Evolutionary conservation across 2,888 invertebrate genomes (phyloP).

Genomic region (Eupithecia abbreviata): DNA sequence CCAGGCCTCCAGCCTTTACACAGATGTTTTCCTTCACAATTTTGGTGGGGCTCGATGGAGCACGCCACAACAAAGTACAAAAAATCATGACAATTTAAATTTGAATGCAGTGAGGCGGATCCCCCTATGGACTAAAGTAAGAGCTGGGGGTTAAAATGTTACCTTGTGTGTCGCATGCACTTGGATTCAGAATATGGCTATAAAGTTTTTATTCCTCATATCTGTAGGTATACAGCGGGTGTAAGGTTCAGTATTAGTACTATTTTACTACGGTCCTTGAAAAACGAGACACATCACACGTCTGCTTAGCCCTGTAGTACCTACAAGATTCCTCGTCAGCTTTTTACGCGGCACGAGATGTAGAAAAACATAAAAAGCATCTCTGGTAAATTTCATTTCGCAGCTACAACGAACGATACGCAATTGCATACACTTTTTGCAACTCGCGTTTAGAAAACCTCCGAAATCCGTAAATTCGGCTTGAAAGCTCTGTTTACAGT

Average conservation of each 20-base stretch:
- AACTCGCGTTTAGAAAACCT: background rate
- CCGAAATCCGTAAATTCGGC: background rate
- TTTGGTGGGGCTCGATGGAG: constrained; percentile 27
- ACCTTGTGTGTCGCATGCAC: background rate
- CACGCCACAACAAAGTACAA: constrained; percentile 12
- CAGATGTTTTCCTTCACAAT: constrained; percentile 19
- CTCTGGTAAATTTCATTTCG: background rate
- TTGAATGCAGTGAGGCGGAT: constrained; percentile 23
- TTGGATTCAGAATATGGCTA: background rate
- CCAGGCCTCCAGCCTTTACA: background rate
- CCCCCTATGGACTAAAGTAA: background rate
- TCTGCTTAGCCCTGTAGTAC: background rate
- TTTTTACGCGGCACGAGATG: background rate
- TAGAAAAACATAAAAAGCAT: background rate
- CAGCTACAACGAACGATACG: background rate
- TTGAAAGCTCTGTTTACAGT: constrained; percentile 8
- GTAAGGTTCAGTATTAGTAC: background rate
- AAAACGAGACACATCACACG: background rate
- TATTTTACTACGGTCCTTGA: background rate
- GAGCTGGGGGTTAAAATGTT: background rate
- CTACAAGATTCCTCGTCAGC: background rate
- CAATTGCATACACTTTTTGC: background rate
- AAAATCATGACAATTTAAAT: constrained; percentile 24
- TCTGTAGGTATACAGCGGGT: background rate
- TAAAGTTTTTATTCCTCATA: background rate